Base-by-base conservation (phyloP, 1,140 invertebrate genomes). In the Eriosoma lanigerum region DNA sequence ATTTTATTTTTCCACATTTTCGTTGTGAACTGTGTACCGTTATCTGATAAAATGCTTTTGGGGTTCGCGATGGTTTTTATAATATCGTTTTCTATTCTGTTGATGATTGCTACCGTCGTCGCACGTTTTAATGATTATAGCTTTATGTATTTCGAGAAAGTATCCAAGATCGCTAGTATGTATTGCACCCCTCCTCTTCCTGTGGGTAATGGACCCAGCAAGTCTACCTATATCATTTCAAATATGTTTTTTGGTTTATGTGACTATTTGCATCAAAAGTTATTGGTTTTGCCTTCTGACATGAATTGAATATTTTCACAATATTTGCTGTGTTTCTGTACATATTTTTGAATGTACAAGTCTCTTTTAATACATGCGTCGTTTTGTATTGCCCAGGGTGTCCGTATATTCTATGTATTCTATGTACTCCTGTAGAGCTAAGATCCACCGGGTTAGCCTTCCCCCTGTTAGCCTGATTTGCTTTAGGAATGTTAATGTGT, bases 141-240 rank as follows among this genome's bases (percentile, higher is more conserved):
- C 62, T 62, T 60, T n/a, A n/a, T n/a, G n/a, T n/a, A n/a, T n/a
- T 54, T 54, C 6, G 46, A 29, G 44, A 19, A 78, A 24, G 26
- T 60, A 44, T 78, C 75, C 6, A 29, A 46, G n/a, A 60, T 21
- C 10, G 58, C 56, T 24, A 78, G 4, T n/a, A 78, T 38, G 62
- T 56, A 32, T 5, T 38, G 32, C 21, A 60, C 56, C 9, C 56
- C 75, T 17, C 52, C 52, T 32, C 56, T 8, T 10, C 32, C 32
- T n/a, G 1, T 10, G 0, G 75, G 75, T 24, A 78, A 26, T 9
- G 75, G 75, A 9, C 56, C 75, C 54, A 78, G 44, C 21, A 60
- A 21, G 17, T 78, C 75, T 6, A 78, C 21, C 8, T 17, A 32
- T 15, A 78, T 21, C 10, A 62, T 19, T 60, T 58, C 75, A 12